These are phyloP conservation scores for Laupala kohalensis DNA, from an alignment of 1,140 invertebrate genomes.

Conservation along the genomic window DNA sequence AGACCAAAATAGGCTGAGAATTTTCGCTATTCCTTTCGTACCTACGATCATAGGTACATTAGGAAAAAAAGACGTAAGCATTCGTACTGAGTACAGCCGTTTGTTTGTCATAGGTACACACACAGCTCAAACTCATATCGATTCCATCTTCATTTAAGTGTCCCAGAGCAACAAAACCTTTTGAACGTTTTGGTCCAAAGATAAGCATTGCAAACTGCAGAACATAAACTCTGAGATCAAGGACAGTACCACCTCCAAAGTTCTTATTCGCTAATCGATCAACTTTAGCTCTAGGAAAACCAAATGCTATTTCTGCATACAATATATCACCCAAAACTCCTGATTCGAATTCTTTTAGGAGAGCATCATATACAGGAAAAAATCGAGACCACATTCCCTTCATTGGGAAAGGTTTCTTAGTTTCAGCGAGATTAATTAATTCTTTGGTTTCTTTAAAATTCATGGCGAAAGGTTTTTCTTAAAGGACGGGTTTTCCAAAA, in stretches of 20 bases:
- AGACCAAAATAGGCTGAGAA: conserved; percentile 20
- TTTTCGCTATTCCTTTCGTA: conserved; percentile 37
- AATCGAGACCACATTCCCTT: conserved; percentile 75
- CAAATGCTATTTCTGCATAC: conserved; percentile 52
- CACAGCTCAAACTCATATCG: conserved; percentile 46
- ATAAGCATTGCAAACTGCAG: conserved; percentile 60
- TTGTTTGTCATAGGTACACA: conserved; percentile 47
- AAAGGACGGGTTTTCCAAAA: conserved; percentile 65
- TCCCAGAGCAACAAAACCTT: conserved; percentile 35
- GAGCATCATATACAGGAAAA: conserved; percentile 55
- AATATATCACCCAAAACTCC: conserved; percentile 57
- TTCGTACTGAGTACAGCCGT: conserved; percentile 46
- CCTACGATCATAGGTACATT: conserved; percentile 55
- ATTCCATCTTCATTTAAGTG: conserved; percentile 52
- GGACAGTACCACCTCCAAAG: conserved; percentile 62
- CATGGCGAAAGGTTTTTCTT: conserved; percentile 70
- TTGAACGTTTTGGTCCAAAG: conserved; percentile 46
- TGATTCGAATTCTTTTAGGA: conserved; percentile 42
- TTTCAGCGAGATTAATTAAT: conserved; percentile 40
- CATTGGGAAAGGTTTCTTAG: conserved; percentile 62
- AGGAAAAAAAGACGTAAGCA: conserved; percentile 33
- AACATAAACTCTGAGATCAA: conserved; percentile 73
- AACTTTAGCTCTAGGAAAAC: conserved; percentile 37
- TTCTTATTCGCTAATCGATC: conserved; percentile 38
- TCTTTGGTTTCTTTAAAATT: conserved; percentile 49